These are phyloP conservation scores for Neomorphus geoffroyi DNA, from an alignment of 2,797 vertebrate species.

Conservation along the genomic window DNA sequence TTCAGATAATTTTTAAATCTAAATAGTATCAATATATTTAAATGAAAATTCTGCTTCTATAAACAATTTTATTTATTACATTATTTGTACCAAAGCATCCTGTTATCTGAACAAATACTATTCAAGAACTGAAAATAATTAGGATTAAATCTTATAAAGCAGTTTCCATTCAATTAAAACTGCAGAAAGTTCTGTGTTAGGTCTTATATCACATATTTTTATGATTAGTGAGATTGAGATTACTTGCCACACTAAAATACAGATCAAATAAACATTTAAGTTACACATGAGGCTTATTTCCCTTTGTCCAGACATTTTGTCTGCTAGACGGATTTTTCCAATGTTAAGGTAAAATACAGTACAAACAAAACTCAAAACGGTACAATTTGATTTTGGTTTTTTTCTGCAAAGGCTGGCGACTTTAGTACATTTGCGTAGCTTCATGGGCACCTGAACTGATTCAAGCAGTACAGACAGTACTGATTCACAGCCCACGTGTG, in stretches of 20 bases:
- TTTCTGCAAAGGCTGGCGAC: not conserved
- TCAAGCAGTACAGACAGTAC: not conserved
- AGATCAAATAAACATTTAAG: not conserved
- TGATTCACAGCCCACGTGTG: not conserved
- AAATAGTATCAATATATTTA: not conserved
- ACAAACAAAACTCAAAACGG: not conserved
- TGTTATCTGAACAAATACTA: not conserved
- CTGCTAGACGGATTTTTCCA: not conserved
- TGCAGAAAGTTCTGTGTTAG: not conserved
- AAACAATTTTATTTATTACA: not conserved
- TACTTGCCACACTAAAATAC: not conserved
- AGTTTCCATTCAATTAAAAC: not conserved
- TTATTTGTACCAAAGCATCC: not conserved
- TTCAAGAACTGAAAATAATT: not conserved
- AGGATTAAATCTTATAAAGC: not conserved
- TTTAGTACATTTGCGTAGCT: not conserved
- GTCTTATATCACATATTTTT: not conserved
- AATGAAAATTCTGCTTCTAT: not conserved
- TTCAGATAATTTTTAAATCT: not conserved
- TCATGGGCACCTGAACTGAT: not conserved
- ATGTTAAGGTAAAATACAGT: not conserved
- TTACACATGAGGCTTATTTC: not conserved
- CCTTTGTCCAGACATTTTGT: not conserved
- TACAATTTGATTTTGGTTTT: not conserved
- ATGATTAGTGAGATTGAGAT: not conserved